A percentile compares a stretch with the other conserved stretches of the same genome.
Conservation (phyloP, 35 echinoderm and acorn worm species). For the Ophioderma brevispina region DNA sequence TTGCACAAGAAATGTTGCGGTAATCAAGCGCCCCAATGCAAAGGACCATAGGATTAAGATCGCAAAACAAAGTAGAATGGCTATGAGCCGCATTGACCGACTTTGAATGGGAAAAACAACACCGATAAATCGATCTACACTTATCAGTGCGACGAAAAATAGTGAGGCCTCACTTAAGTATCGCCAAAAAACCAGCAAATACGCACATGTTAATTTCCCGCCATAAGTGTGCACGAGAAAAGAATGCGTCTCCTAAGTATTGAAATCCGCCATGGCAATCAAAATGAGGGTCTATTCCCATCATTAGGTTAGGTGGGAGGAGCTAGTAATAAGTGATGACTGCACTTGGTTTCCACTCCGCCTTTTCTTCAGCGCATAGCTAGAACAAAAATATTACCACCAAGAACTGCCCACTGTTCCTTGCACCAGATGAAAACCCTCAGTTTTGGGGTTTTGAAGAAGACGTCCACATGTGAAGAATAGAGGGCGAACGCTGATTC, state of each 20-base stretch:
- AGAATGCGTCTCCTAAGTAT: constrained; percentile 60
- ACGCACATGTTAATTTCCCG: constrained; percentile 49
- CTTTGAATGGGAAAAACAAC: constrained; percentile 72
- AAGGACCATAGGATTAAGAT: constrained; percentile 53
- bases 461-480: background rate
- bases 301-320: constrained; percentile 68
- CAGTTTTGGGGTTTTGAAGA: background rate
- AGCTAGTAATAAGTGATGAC: constrained; percentile 54
- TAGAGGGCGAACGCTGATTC: background rate
- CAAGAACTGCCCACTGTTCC: background rate
- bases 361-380: background rate
- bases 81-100: constrained; percentile 12
- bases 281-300: constrained; percentile 78
- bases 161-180: constrained; percentile 77
- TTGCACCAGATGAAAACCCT: background rate
- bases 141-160: constrained; percentile 61
- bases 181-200: constrained; percentile 56
- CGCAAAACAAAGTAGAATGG: background rate
- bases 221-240: constrained; percentile 53
- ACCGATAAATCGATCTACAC: constrained; percentile 74
- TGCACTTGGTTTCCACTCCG: constrained; percentile 10
- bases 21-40: constrained; percentile 20
- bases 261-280: constrained; percentile 59
- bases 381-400: background rate
- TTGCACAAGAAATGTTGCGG: constrained; percentile 25